Percentiles rank a stretch among this genome's conserved stretches.
phyloP scores from a whole-genome alignment of 2,888 invertebrate genomes.

The Oscheius sp. region DNA sequence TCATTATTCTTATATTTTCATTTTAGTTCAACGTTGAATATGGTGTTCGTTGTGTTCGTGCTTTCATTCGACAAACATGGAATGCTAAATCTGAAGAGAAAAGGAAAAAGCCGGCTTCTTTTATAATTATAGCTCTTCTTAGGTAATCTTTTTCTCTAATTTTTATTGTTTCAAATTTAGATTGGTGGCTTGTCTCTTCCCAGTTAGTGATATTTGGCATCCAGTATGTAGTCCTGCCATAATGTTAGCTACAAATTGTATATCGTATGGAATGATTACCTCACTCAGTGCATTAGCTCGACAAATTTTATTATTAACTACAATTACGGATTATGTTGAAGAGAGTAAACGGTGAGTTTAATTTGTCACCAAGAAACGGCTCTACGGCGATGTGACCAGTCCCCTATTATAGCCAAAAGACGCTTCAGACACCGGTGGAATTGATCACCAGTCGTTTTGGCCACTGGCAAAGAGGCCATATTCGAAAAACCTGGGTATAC shows the following conservation, averaged over 20 bases:
- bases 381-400: too few relatives aligned
- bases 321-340: constrained; percentile 50
- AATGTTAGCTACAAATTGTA: constrained; percentile 83
- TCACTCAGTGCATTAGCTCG: constrained; percentile 39
- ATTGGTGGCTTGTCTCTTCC: constrained; percentile 84
- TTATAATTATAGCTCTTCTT: constrained; percentile 74
- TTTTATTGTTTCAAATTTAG: constrained; percentile 80
- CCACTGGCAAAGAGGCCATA: too few relatives aligned
- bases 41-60: constrained; percentile 60
- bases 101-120: constrained; percentile 37
- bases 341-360: constrained; percentile 56
- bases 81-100: constrained; percentile 42
- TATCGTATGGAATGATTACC: constrained; percentile 47
- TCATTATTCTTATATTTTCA: neutral
- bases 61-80: constrained; percentile 56
- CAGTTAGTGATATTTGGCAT: constrained; percentile 90
- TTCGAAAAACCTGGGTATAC: too few relatives aligned
- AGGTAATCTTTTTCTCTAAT: constrained; percentile 14
- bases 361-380: too few relatives aligned
- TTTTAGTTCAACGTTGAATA: constrained; percentile 59
- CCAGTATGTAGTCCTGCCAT: constrained; percentile 87
- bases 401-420: too few relatives aligned
- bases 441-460: too few relatives aligned
- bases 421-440: too few relatives aligned
- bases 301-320: constrained; percentile 47